Base-by-base conservation (phyloP, 2,113 vertebrate species). In the Nesospiza acunhae region DNA sequence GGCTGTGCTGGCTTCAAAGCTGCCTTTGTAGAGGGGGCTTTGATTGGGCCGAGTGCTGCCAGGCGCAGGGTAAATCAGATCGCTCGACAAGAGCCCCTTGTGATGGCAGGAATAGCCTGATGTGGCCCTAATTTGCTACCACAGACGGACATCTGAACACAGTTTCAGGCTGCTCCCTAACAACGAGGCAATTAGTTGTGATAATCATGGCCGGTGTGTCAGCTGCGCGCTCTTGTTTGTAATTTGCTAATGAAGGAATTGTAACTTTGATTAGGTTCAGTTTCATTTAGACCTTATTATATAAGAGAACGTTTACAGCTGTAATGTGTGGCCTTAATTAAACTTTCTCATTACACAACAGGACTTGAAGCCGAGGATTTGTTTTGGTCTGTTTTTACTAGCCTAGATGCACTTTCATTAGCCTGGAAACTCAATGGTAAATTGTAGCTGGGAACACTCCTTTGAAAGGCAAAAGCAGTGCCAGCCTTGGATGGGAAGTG, bases 211-310 rank as follows among this genome's bases (percentile, higher is more conserved):
- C 98, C 97, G 96, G 98, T 98, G 96, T 98, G 98, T 99, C 98
- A 98, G 96, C 98, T 98, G 98, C 56, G 97, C 69, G 81, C 97
- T 98, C 98, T 98, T 99, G 98, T 99, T 99, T 99, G 98, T 99
- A 98, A 99, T 99, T 98, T 98, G 97, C 98, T 99, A 99, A 99
- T 99, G 99, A 99, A 99, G 98, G 98, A 99, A 99, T 99, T 98
- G 98, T 98, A 98, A 98, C 98, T 98, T 98, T 99, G 98, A 99
- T 99, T 98, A 99, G 98, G 98, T 98, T 98, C 98, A 97, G 98
- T 98, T 98, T 98, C 98, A 98, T 98, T 98, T 98, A 98, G 97
- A 96, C 97, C 98, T 98, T 98, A 98, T 98, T 98, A 98, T 97
- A 98, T 97, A 98, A 97, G 97, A 94, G 98, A 97, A 97, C 96